Evolutionary conservation across 1,140 invertebrate genomes (phyloP), one percentile per base, ranked within the genome.

Genomic region (Zophobas atratus): DNA sequence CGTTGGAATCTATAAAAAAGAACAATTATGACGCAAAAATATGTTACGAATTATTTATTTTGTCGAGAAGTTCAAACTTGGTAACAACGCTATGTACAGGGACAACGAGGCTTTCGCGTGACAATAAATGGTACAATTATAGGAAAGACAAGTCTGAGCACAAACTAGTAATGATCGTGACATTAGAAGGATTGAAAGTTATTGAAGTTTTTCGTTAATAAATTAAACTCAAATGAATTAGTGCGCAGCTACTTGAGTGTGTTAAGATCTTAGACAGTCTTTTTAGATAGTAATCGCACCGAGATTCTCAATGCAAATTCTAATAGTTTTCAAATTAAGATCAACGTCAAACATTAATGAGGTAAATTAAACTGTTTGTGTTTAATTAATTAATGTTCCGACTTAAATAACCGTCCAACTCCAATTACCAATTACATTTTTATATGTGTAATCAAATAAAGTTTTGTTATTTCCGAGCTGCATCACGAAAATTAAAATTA

Each of bases 61-160:
- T 4, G 3, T 46, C 3, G 43, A 3, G 43, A 46, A 3, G 3
- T 46, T 46, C 43, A 46, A 8, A 46, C 43, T 4, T 8, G 43
- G 3, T 46, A 8, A 46, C 43, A 46, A 46, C 43, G 43, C 43
- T 46, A 3, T 8, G 43, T 46, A 20, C 20, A 20, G 20, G 6
- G 33, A 51, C 20, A 34, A 57, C 34, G 55, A 57, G 1, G 2
- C 55, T 35, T 33, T 57, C 33, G 55, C 55, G 55, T 57, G 55
- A 57, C 55, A 1, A 1, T 57, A 57, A 57, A 33, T 57, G 55
- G 1, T 56, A 56, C 34, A 56, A 56, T 56, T 56, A 32, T 1
- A 51, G 33, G 49, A 57, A 46, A 46, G 43, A 3, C 43, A 46
- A 8, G 3, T 46, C 43, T 8, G 43, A 3, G 3, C 8, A 3